phyloP scores from a whole-genome alignment of 2,797 vertebrate genomes.

The Lates japonicus region DNA sequence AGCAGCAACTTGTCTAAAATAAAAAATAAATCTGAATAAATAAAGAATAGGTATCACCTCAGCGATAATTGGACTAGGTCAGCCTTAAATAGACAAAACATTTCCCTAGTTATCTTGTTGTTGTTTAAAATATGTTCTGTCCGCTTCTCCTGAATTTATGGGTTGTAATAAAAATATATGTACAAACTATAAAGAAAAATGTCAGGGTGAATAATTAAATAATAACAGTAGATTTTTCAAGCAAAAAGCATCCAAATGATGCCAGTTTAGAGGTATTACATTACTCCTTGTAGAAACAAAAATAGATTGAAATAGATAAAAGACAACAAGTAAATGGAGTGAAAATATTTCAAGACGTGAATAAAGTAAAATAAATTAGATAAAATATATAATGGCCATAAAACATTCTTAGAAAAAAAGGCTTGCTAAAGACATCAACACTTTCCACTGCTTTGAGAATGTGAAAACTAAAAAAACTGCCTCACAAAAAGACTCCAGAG shows the following conservation, averaged over 20 bases:
- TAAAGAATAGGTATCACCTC: background rate
- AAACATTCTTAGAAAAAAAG: background rate
- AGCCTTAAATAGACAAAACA: background rate
- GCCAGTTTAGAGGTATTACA: background rate
- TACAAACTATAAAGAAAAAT: constrained; percentile 5
- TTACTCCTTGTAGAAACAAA: background rate
- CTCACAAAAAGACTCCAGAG: background rate
- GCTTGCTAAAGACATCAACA: background rate
- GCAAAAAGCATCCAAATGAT: background rate
- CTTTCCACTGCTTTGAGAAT: background rate
- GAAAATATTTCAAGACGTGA: background rate
- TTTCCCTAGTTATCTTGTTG: constrained; percentile 3
- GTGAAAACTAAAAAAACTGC: background rate
- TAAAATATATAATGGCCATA: background rate
- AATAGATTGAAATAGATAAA: background rate
- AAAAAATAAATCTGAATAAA: background rate
- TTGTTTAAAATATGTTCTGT: background rate
- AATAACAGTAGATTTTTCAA: background rate
- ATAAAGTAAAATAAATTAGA: background rate
- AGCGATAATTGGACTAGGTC: constrained; percentile 1
- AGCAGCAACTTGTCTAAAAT: constrained; percentile 10
- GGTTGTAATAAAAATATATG: constrained; percentile 14
- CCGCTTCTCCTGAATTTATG: constrained; percentile 1
- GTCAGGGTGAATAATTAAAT: background rate
- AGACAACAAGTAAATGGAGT: background rate